Evolutionary conservation across 2,888 invertebrate species (phyloP), one percentile per base, ranked within the genome.

Genomic region (Beris morrisii): DNA sequence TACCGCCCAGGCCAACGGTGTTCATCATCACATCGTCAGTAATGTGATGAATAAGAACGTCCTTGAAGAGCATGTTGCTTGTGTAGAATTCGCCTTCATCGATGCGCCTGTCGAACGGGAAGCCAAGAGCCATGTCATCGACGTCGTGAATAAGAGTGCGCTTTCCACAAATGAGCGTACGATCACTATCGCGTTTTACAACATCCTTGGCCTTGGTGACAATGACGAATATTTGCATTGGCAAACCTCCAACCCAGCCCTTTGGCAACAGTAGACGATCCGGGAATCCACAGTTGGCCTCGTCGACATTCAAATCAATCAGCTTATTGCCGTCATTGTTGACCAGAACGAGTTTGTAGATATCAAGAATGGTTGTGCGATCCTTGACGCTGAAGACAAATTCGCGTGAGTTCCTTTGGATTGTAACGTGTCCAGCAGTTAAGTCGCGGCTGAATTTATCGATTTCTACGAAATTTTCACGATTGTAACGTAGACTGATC

Each of bases 401-500:
- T 13, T 79, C 76, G 44, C 73, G 72, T 38, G 78, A 79, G 38
- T 65, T 70, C 59, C 78, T 74, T 30, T 73, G 71, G 57, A 79
- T 70, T n/a, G 69, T 76, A 67, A 78, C 80, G 65, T 82, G 82
- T 68, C 86, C 86, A 31, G 70, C 70, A 59, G 77, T 81, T 68
- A 92, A 78, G 69, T 86, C 83, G 77, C 84, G 84, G 9, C 82
- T 71, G 83, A 89, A 88, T 67, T 83, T 81, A 74, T 88, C 87
- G 12, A 90, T 74, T 78, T 89, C 86, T 45, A 88, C 83, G 74
- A 89, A 88, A 79, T 86, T 85, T 30, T 84, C 74, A 57, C 87
- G 84, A 79, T 86, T 85, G 1, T 75, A 76, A 71, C 85, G 83
- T 70, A 88, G 80, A 70, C 86, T 84, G 38, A 75, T 72, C 38